Conservation (phyloP, 1,140 invertebrate species). For the Drosophila equinoxialis region DNA sequence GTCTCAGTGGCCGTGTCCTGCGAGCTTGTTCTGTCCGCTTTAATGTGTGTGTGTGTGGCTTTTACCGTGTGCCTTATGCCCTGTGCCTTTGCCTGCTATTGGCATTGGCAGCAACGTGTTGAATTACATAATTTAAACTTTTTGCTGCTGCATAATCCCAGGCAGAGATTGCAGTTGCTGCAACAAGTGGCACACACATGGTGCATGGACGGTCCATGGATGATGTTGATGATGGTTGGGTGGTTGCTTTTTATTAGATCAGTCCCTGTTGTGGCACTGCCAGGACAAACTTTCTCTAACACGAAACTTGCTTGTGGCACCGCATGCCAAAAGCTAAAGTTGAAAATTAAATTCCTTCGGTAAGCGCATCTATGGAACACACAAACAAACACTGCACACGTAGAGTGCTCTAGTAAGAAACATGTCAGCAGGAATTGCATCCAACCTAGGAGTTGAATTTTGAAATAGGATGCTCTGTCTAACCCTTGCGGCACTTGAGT, state of each 20-base stretch:
- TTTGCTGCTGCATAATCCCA: conserved; percentile 65
- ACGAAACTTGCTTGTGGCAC: conserved; percentile 53
- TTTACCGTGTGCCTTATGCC: conserved; percentile 28
- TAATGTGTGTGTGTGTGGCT: conserved; percentile 45
- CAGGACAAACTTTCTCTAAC: conserved; percentile 55
- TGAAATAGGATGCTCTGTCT: conserved; percentile 14
- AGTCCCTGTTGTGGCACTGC: conserved; percentile 32
- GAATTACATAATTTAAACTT: conserved; percentile 81
- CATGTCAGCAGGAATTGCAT: conserved; percentile 35
- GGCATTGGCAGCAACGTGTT: conserved; percentile 59
- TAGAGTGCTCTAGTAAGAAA: background rate
- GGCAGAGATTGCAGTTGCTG: conserved; percentile 54
- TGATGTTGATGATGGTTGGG: background rate
- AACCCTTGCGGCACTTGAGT: conserved; percentile 38
- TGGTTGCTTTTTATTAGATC: conserved; percentile 64
- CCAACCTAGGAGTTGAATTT: conserved; percentile 4
- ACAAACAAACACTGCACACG: conserved; percentile 9
- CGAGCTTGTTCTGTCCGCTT: conserved; percentile 30
- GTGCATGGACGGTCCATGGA: conserved; percentile 13
- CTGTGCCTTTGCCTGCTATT: conserved; percentile 3
- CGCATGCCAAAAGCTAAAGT: conserved; percentile 72
- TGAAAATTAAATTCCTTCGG: conserved; percentile 77
- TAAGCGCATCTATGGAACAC: conserved; percentile 33
- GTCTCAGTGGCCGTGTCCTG: conserved; percentile 19
- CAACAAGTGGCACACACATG: conserved; percentile 70